Evolutionary conservation across 1,140 invertebrate genomes (phyloP).

Genomic region (Drosophila pseudoobscura): DNA sequence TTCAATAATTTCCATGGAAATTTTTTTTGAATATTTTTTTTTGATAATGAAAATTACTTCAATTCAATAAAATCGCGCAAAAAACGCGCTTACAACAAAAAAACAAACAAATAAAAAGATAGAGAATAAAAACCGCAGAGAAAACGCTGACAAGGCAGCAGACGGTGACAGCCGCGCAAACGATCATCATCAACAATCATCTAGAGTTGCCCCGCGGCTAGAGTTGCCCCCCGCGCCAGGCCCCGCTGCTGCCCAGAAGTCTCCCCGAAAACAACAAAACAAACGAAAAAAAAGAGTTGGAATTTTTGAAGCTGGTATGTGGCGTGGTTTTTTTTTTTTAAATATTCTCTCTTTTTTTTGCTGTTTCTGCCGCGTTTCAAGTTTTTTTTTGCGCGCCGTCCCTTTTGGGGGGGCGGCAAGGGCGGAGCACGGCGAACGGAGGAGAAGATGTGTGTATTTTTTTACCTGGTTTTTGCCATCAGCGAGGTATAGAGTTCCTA

Average conservation of each 20-base stretch:
- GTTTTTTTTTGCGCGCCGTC: conserved; percentile 22
- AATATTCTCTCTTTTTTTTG: background rate
- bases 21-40: too few relatives aligned
- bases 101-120: background rate
- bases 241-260: conserved; percentile 41
- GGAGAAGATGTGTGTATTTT: conserved; percentile 54
- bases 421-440: conserved; percentile 12
- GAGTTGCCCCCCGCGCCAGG: conserved; percentile 4
- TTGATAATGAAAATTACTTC: conserved; percentile 17
- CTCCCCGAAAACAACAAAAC: conserved; percentile 14
- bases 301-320: conserved; percentile 55
- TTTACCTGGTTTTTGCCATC: conserved; percentile 83
- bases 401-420: background rate
- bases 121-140: conserved; percentile 6
- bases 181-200: conserved; percentile 22
- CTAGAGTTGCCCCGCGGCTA: conserved; percentile 34
- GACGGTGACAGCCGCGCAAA: conserved; percentile 10
- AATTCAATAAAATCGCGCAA: conserved; percentile 39
- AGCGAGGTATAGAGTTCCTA: conserved; percentile 84
- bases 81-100: conserved; percentile 9
- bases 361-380: conserved; percentile 23
- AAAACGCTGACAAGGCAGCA: conserved; percentile 46
- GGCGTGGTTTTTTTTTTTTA: conserved; percentile 20
- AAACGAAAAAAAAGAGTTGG: conserved; percentile 29
- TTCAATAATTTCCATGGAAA: too few relatives aligned